Conservation (phyloP, 2,888 invertebrate species). For the Drosophila hamatofila region DNA sequence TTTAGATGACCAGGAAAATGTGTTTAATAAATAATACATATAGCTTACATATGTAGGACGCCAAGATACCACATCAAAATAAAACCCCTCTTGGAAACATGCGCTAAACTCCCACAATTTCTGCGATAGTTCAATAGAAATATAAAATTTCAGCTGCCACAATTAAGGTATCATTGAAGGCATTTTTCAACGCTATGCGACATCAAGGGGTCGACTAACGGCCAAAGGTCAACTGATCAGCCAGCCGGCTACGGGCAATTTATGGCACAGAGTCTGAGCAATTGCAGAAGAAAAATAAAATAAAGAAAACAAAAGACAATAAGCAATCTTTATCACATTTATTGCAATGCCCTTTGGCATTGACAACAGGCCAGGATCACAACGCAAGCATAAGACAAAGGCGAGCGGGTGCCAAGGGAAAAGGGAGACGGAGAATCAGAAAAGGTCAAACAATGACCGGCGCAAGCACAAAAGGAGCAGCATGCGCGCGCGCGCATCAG, state of each 20-base stretch:
- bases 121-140: slow-evolving; percentile 54
- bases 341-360: slow-evolving; percentile 68
- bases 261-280: slow-evolving; percentile 64
- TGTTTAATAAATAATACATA: not conserved
- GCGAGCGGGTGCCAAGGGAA: slow-evolving; percentile 58
- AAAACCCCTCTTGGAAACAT: slow-evolving; percentile 27
- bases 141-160: slow-evolving; percentile 69
- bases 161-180: slow-evolving; percentile 80
- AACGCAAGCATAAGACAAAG: slow-evolving; percentile 47
- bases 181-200: slow-evolving; percentile 51
- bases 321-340: slow-evolving; percentile 75
- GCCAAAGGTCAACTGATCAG: slow-evolving; percentile 41
- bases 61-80: not conserved
- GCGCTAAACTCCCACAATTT: slow-evolving; percentile 69
- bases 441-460: slow-evolving; percentile 74
- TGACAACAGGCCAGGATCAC: slow-evolving; percentile 62
- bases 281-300: slow-evolving; percentile 45
- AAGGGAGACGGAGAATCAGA: slow-evolving; percentile 30
- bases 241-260: slow-evolving; percentile 63
- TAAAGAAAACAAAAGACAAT: slow-evolving; percentile 34
- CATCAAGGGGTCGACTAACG: slow-evolving; percentile 30
- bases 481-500: slow-evolving; percentile 89
- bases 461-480: slow-evolving; percentile 57
- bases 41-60: not conserved
- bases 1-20: not conserved